A percentile compares a stretch with the other conserved stretches of the same genome.
phyloP scores from a whole-genome alignment of 2,797 vertebrate genomes.

The Enteromius treurensis region DNA sequence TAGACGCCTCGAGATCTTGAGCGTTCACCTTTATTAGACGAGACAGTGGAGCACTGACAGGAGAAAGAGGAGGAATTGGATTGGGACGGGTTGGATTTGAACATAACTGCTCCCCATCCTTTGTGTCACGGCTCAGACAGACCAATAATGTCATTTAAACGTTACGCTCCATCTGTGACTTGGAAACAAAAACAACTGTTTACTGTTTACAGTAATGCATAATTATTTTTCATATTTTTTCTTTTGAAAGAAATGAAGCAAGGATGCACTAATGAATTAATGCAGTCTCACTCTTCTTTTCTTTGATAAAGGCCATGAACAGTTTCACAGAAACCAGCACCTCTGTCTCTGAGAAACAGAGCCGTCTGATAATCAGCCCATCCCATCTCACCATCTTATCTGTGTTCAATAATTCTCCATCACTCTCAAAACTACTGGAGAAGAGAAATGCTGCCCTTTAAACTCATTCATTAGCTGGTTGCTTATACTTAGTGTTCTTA shows the following conservation, averaged over 20 bases:
- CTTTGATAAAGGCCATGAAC: not conserved
- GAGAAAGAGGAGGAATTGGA: not conserved
- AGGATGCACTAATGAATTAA: not conserved
- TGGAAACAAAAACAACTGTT: not conserved
- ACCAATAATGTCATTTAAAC: not conserved
- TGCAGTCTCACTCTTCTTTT: not conserved
- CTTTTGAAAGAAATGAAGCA: not conserved
- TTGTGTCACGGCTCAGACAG: constrained; percentile 3
- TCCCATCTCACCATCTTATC: not conserved
- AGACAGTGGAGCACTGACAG: not conserved
- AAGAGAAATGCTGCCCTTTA: not conserved
- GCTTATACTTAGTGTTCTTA: not conserved
- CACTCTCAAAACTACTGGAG: not conserved
- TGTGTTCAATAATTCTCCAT: not conserved
- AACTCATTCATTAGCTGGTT: not conserved
- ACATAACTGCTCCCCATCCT: not conserved
- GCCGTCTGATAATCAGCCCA: not conserved
- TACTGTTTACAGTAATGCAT: not conserved
- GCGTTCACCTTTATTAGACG: not conserved
- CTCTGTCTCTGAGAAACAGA: not conserved
- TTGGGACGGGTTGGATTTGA: not conserved
- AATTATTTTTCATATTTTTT: not conserved
- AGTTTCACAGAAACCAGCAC: not conserved
- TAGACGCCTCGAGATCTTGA: not conserved
- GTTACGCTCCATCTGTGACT: not conserved